Evolutionary conservation across 2,113 vertebrate species (phyloP).

Genomic region (Bettongia penicillata): DNA sequence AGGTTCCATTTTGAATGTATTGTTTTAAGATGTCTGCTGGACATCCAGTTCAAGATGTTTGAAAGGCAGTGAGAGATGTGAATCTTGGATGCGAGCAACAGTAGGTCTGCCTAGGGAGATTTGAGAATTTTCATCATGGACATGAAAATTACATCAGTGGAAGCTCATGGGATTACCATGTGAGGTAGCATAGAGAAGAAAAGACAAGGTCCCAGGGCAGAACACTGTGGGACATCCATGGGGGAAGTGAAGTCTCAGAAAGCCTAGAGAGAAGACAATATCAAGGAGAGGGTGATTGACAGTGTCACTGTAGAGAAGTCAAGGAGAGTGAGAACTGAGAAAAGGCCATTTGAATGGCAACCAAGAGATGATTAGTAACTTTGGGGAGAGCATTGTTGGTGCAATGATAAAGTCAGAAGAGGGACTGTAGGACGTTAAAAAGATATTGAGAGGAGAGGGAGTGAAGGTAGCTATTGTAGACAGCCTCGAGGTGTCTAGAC

Average conservation of each 20-base stretch:
- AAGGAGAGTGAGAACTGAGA: background rate
- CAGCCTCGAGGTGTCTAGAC: background rate
- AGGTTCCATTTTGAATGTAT: background rate
- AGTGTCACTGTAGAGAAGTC: background rate
- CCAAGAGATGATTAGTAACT: background rate
- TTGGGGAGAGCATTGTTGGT: background rate
- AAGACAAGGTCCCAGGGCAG: background rate
- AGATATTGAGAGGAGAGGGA: background rate
- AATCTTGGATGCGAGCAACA: background rate
- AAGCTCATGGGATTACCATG: background rate
- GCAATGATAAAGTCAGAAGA: background rate
- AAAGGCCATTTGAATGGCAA: background rate
- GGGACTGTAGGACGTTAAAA: background rate
- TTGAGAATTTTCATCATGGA: background rate
- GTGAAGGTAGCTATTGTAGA: background rate
- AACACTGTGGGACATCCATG: background rate
- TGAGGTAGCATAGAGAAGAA: background rate
- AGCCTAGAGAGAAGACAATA: background rate
- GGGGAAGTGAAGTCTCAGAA: background rate
- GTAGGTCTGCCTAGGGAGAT: background rate
- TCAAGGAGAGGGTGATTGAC: background rate
- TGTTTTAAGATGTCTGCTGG: background rate
- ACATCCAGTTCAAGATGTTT: background rate
- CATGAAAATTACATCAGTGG: background rate
- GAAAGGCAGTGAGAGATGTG: background rate